Conservation (phyloP, 2,797 vertebrate genomes). For the Alectoris magna region DNA sequence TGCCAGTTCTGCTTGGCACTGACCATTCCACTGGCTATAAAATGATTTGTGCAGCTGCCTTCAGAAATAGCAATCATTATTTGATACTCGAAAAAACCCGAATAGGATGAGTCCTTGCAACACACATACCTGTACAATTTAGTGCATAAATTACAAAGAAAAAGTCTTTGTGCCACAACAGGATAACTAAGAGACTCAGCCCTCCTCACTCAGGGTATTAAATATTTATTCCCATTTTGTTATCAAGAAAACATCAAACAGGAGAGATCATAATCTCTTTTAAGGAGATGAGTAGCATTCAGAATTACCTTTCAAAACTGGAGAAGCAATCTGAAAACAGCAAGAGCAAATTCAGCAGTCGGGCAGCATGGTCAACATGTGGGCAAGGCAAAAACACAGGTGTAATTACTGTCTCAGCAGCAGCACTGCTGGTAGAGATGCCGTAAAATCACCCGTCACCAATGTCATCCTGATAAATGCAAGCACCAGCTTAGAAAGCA, state of each 20-base stretch:
- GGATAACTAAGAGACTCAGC: not conserved
- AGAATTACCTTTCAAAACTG: slow-evolving; percentile 21
- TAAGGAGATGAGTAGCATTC: slow-evolving; percentile 23
- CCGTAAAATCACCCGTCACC: slow-evolving; percentile 19
- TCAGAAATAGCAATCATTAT: not conserved
- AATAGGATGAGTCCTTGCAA: not conserved
- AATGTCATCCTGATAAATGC: not conserved
- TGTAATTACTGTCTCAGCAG: slow-evolving; percentile 39
- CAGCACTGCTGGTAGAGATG: not conserved
- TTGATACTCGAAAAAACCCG: not conserved
- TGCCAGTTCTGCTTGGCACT: not conserved
- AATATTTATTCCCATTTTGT: slow-evolving; percentile 7
- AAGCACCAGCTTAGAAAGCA: not conserved
- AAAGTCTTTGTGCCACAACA: not conserved
- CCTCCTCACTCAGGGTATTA: not conserved
- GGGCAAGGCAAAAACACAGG: not conserved
- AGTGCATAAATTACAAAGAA: not conserved
- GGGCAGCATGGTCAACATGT: not conserved
- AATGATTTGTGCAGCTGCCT: not conserved
- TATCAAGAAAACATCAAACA: not conserved
- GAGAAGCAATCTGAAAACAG: slow-evolving; percentile 7
- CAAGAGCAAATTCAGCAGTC: not conserved
- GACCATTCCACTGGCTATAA: not conserved
- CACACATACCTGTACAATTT: not conserved
- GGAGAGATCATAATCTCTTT: not conserved